A percentile compares a stretch with the other conserved stretches of the same genome.
These are phyloP conservation scores for Gallinago paraguaiae DNA, from an alignment of 2,113 vertebrate genomes.

Conservation along the genomic window DNA sequence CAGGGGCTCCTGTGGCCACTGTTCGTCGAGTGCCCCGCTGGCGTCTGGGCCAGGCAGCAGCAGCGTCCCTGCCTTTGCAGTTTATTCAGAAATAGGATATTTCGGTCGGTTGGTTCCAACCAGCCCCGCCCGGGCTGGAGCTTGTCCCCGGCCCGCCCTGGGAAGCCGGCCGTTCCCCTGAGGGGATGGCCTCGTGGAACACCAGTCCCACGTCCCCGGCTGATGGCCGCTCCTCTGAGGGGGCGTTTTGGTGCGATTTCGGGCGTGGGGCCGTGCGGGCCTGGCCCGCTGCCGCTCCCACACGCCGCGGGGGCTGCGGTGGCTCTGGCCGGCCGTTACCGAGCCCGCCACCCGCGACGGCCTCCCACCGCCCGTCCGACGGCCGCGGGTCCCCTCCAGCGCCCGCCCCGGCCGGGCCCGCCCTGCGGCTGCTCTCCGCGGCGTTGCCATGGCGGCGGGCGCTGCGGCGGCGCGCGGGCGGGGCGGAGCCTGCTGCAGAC, in stretches of 20 bases:
- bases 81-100: background rate
- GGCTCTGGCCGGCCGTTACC: background rate
- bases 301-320: background rate
- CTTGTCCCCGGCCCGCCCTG: accelerated
- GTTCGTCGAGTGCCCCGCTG: background rate
- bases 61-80: background rate
- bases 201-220: accelerated
- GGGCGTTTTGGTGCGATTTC: background rate
- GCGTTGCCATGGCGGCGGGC: background rate
- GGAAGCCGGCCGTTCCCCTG: accelerated
- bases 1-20: accelerated
- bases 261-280: background rate
- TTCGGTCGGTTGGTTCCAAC: background rate
- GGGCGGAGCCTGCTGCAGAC: slow-evolving; percentile 2
- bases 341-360: background rate
- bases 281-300: too few relatives aligned
- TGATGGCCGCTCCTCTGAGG: accelerated
- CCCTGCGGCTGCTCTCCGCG: background rate
- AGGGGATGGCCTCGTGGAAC: accelerated
- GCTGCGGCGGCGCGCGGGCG: background rate
- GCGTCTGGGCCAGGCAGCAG: accelerated
- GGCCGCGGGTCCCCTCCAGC: background rate
- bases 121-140: too few relatives aligned
- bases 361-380: background rate
- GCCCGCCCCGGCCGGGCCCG: background rate